phyloP scores from a whole-genome alignment of 2,113 vertebrate species.

The Echinops telfairi region DNA sequence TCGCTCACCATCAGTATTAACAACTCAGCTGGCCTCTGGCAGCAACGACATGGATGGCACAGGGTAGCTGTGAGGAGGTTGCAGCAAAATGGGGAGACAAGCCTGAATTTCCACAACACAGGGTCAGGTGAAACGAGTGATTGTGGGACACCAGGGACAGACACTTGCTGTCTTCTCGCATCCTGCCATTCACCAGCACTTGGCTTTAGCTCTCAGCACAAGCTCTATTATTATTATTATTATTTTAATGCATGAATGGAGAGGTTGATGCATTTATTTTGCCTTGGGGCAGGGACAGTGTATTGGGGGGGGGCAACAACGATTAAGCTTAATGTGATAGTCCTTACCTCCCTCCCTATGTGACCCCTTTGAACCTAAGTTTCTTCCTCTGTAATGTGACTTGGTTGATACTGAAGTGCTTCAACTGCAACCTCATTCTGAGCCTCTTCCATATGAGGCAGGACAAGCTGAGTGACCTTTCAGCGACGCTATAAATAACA shows the following conservation, averaged over 20 bases:
- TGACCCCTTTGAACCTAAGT: background rate
- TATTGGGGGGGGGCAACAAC: too few relatives aligned
- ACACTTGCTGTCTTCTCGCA: background rate
- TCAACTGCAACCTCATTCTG: accelerated
- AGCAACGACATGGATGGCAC: background rate
- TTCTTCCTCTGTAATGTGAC: background rate
- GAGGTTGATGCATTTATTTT: background rate
- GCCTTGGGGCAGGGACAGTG: background rate
- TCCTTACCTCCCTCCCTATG: background rate
- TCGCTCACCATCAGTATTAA: background rate
- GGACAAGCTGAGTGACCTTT: background rate
- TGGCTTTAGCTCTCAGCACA: background rate
- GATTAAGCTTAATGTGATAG: background rate
- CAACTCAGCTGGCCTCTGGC: background rate
- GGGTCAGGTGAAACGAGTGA: background rate
- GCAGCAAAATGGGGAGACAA: background rate
- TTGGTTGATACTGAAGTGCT: background rate
- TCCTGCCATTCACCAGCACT: background rate
- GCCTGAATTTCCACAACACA: background rate
- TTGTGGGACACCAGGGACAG: background rate
- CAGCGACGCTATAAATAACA: too few relatives aligned
- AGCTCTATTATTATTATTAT: background rate
- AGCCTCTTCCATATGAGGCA: background rate
- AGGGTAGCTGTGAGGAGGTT: background rate
- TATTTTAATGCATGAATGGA: background rate